These are phyloP conservation scores for Drosophila tripunctata DNA, from an alignment of 2,888 invertebrate species.

Conservation along the genomic window DNA sequence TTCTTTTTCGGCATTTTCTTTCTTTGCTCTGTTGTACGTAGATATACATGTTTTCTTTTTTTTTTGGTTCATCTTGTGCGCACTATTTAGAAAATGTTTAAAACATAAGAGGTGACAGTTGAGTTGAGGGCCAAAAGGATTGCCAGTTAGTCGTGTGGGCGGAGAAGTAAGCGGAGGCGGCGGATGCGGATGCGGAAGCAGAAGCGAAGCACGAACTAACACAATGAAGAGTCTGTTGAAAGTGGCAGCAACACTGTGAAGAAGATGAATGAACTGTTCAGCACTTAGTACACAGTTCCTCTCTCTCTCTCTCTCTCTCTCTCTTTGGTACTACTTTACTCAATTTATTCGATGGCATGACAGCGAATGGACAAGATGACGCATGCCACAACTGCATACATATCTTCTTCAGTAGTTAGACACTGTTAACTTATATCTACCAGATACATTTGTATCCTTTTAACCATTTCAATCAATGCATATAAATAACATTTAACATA, in stretches of 20 bases:
- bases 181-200: not conserved
- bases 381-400: conserved; percentile 11
- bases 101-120: conserved; percentile 65
- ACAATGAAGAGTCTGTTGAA: conserved; percentile 39
- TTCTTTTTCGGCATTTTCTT: conserved; percentile 25
- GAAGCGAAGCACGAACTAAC: not conserved
- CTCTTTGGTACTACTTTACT: too few relatives aligned
- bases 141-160: conserved; percentile 25
- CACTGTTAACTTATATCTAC: conserved; percentile 1
- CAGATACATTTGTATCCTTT: too few relatives aligned
- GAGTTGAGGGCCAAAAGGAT: conserved; percentile 36
- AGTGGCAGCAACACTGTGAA: conserved; percentile 53
- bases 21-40: conserved; percentile 5
- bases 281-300: conserved; percentile 13
- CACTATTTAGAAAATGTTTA: conserved; percentile 61
- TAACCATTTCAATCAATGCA: too few relatives aligned
- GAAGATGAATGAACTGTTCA: conserved; percentile 48
- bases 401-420: not conserved
- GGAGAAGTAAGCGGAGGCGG: not conserved
- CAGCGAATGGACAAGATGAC: conserved; percentile 28
- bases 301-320: not conserved
- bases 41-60: not conserved
- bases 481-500: too few relatives aligned
- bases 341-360: conserved; percentile 28
- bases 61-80: conserved; percentile 2